A percentile compares a stretch with the other conserved stretches of the same genome.
phyloP scores from a whole-genome alignment of 2,888 invertebrate species.

The Scaptomyza caliginosa region DNA sequence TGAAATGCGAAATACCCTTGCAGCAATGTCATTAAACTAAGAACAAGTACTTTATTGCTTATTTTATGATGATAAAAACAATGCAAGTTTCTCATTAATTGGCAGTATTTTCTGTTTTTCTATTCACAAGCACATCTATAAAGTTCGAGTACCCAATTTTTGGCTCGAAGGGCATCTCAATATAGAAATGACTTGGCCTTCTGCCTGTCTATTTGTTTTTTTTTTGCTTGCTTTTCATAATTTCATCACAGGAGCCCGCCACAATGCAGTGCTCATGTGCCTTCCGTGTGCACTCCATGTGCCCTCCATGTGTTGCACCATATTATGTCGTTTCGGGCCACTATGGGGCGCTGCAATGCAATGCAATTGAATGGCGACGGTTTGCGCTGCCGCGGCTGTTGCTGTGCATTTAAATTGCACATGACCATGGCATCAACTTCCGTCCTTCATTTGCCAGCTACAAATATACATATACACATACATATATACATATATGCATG shows the following conservation, averaged over 20 bases:
- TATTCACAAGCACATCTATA: neutral
- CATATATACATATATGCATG: constrained; percentile 1
- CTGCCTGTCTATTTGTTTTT: constrained; percentile 30
- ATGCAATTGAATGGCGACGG: constrained; percentile 74
- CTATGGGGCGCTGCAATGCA: constrained; percentile 65
- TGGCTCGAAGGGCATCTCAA: constrained; percentile 34
- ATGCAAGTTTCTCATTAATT: neutral
- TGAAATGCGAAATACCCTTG: constrained; percentile 36
- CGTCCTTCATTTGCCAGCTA: constrained; percentile 52
- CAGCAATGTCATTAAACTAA: neutral
- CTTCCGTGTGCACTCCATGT: no score
- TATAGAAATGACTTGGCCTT: constrained; percentile 62
- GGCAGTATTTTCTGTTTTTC: neutral
- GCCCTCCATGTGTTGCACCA: constrained; percentile 8
- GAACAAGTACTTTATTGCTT: no score
- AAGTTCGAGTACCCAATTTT: neutral
- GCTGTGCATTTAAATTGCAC: constrained; percentile 78
- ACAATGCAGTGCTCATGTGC: constrained; percentile 66
- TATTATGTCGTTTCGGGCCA: constrained; percentile 29
- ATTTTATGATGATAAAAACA: no score
- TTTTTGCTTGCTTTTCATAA: constrained; percentile 68
- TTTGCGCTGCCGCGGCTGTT: constrained; percentile 35
- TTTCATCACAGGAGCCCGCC: constrained; percentile 71
- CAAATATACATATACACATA: constrained; percentile 1
- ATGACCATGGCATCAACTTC: constrained; percentile 76